Percentiles rank a stretch among this genome's conserved stretches.
phyloP scores from a whole-genome alignment of 2,797 vertebrate species.

The Cryptoprocta ferox region DNA sequence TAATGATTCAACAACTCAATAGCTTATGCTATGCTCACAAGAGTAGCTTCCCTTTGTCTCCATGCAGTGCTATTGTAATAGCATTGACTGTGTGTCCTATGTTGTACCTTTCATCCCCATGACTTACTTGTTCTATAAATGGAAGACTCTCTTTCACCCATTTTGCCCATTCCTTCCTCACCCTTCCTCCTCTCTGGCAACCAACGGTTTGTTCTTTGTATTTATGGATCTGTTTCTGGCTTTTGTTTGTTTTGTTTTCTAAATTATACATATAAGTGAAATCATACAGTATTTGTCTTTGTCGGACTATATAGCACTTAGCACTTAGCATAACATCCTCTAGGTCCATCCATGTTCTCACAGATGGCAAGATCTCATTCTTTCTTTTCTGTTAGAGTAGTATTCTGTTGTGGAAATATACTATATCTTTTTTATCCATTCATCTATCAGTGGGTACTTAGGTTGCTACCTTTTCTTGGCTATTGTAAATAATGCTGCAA shows the following conservation, averaged over 20 bases:
- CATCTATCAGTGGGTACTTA: neutral
- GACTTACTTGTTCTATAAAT: neutral
- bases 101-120: too few species aligned
- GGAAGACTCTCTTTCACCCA: neutral
- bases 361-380: neutral
- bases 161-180: neutral
- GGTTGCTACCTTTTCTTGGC: neutral
- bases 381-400: neutral
- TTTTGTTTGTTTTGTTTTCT: neutral
- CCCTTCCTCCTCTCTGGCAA: neutral
- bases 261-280: neutral
- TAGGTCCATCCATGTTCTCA: neutral
- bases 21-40: too few species aligned
- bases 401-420: neutral
- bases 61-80: too few species aligned
- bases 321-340: neutral
- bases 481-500: neutral
- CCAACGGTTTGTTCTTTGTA: neutral
- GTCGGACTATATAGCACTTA: neutral
- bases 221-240: neutral
- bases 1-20: too few species aligned
- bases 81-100: too few species aligned
- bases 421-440: neutral
- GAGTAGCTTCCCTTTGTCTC: too few species aligned
- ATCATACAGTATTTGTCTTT: neutral